Evolutionary conservation across 2,113 vertebrate species (phyloP).

Genomic region (Euleptes europaea): DNA sequence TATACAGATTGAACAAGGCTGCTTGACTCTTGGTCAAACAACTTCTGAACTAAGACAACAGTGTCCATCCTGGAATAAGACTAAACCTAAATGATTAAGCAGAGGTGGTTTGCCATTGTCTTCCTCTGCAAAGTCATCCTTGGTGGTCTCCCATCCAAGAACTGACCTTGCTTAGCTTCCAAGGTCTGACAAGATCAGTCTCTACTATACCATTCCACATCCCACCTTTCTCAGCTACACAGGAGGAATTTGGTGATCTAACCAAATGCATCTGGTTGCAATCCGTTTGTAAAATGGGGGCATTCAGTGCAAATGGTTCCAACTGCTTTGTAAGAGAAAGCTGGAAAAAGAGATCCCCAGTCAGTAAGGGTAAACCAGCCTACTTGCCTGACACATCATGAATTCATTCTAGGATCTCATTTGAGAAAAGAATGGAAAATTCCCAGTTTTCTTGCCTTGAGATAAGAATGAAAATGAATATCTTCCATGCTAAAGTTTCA

Average conservation of each 20-base stretch:
- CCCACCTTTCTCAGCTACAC: background rate
- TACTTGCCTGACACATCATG: background rate
- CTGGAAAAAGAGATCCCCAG: background rate
- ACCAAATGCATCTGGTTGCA: background rate
- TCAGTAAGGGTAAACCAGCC: constrained; percentile 5
- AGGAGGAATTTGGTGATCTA: background rate
- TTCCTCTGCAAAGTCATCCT: too few species aligned
- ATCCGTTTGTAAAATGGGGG: background rate
- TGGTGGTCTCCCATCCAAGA: too few species aligned
- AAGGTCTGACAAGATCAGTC: too few species aligned
- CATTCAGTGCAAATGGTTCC: background rate
- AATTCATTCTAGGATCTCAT: background rate
- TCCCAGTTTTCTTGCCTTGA: constrained; percentile 9
- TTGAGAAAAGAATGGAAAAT: background rate
- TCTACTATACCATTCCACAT: too few species aligned
- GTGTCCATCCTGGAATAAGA: too few species aligned
- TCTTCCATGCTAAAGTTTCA: constrained; percentile 29
- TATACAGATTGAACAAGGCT: too few species aligned
- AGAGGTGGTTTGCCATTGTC: too few species aligned
- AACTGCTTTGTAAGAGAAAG: background rate
- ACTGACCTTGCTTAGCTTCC: too few species aligned
- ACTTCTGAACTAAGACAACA: too few species aligned
- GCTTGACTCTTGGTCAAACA: too few species aligned
- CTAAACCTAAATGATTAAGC: too few species aligned
- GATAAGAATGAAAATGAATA: background rate